phyloP scores from a whole-genome alignment of 2,797 vertebrate species.

The Hipposideros larvatus region DNA sequence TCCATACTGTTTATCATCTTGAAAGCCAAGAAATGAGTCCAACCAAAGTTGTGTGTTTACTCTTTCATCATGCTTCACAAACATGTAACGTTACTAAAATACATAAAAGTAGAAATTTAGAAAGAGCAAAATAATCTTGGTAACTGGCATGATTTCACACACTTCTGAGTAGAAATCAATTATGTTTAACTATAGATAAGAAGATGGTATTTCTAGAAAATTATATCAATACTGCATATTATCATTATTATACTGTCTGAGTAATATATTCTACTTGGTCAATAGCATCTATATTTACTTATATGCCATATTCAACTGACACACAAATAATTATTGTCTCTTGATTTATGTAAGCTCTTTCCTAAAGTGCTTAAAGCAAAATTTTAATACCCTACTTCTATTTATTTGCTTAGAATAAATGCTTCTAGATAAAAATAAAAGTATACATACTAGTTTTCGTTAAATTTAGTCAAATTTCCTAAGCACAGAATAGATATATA shows the following conservation, averaged over 20 bases:
- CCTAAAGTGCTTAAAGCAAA: slow-evolving; percentile 31
- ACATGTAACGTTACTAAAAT: background rate
- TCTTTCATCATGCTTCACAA: background rate
- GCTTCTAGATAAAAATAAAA: slow-evolving; percentile 51
- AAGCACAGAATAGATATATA: background rate
- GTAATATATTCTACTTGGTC: background rate
- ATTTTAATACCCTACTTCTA: background rate
- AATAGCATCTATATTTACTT: background rate
- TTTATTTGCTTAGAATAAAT: slow-evolving; percentile 48
- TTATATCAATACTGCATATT: background rate
- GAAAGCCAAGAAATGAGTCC: background rate
- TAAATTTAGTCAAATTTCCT: slow-evolving; percentile 18
- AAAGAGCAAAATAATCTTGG: slow-evolving; percentile 31
- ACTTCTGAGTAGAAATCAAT: slow-evolving; percentile 52
- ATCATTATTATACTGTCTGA: background rate
- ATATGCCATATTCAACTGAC: background rate
- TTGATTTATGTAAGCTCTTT: background rate
- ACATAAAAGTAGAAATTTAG: slow-evolving; percentile 6
- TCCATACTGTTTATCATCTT: background rate
- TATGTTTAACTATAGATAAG: slow-evolving; percentile 45
- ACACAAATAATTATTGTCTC: background rate
- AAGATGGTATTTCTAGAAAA: slow-evolving; percentile 24
- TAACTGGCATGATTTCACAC: background rate
- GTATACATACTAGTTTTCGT: background rate
- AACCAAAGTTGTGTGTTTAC: background rate